These are phyloP conservation scores for Girardinus metallicus DNA, from an alignment of 2,797 vertebrate genomes.

Conservation along the genomic window DNA sequence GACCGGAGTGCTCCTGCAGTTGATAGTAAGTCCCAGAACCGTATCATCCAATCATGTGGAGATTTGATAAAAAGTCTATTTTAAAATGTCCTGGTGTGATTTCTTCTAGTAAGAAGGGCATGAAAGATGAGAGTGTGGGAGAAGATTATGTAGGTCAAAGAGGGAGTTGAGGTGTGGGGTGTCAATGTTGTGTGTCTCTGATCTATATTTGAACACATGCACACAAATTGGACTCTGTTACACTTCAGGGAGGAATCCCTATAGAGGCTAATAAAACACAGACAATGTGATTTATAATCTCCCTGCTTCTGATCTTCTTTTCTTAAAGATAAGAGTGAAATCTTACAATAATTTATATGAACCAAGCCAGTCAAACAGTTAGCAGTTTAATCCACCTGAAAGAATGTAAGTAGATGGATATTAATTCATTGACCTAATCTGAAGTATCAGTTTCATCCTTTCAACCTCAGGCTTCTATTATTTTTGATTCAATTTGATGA, in stretches of 20 bases:
- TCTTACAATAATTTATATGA: neutral
- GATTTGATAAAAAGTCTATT: neutral
- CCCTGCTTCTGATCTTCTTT: neutral
- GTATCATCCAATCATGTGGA: neutral
- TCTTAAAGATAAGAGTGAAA: neutral
- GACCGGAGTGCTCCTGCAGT: conserved; percentile 91
- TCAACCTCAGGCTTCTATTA: neutral
- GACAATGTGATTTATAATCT: conserved; percentile 16
- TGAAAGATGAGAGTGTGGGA: conserved; percentile 4
- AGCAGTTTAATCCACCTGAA: neutral
- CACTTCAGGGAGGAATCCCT: conserved; percentile 62
- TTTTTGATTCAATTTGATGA: neutral
- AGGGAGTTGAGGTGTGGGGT: neutral
- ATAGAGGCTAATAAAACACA: conserved; percentile 48
- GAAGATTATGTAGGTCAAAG: conserved; percentile 6
- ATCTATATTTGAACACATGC: conserved; percentile 40
- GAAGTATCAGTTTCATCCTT: too few relatives aligned
- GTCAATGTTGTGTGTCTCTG: conserved; percentile 21
- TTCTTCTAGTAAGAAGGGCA: neutral
- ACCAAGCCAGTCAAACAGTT: neutral
- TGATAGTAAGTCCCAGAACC: conserved; percentile 83
- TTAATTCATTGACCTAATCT: neutral
- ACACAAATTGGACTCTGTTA: conserved; percentile 10
- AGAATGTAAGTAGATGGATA: neutral
- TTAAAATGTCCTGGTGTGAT: neutral